Percentiles rank a stretch among this genome's conserved stretches.
Evolutionary conservation across 1,140 invertebrate species (phyloP).

Genomic region (Caerostris darwini): DNA sequence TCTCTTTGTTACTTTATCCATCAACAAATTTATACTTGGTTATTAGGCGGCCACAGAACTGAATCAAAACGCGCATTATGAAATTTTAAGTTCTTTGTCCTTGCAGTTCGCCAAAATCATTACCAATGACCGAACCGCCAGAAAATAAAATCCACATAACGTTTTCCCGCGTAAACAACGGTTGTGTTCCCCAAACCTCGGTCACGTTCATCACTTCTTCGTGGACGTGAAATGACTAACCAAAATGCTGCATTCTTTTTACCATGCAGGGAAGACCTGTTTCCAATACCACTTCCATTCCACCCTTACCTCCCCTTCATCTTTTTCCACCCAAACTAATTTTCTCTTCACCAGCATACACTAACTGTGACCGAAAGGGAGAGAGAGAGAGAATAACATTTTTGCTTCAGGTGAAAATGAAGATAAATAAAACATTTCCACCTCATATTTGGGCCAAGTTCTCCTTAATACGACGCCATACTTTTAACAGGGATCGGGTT

Average conservation of each 20-base stretch:
- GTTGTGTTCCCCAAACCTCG: constrained; percentile 33
- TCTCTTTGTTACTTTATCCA: too few species aligned
- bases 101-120: constrained; percentile 13
- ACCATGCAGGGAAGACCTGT: constrained; percentile 52
- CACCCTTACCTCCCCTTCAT: not conserved
- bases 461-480: constrained; percentile 11
- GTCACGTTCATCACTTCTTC: constrained; percentile 40
- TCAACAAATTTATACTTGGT: too few species aligned
- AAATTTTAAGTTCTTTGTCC: constrained; percentile 16
- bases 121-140: constrained; percentile 49
- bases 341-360: not conserved
- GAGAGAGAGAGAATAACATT: constrained; percentile 4
- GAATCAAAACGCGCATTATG: not conserved
- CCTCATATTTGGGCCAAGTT: constrained; percentile 52
- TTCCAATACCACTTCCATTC: constrained; percentile 44
- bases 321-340: constrained; percentile 31
- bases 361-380: not conserved
- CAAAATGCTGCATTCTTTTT: not conserved
- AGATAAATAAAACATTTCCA: constrained; percentile 1
- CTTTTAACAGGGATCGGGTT: not conserved
- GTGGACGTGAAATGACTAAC: constrained; percentile 16
- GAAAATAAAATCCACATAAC: not conserved
- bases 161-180: constrained; percentile 52
- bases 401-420: too few species aligned
- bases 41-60: too few species aligned